Evolutionary conservation across 2,888 invertebrate genomes (phyloP).

Genomic region (Acleris literana): DNA sequence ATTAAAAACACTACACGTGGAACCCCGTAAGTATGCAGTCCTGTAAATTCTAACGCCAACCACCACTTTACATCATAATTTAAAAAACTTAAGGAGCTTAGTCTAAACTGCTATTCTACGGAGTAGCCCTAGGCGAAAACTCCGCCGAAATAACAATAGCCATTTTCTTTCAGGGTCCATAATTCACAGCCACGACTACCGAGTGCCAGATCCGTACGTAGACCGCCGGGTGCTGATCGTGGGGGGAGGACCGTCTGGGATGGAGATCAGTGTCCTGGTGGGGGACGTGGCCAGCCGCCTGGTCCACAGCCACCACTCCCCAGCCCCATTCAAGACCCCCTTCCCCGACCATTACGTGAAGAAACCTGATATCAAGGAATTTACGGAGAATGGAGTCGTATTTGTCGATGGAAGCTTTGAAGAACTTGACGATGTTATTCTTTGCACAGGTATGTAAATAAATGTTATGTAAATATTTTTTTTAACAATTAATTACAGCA

Average conservation of each 20-base stretch:
- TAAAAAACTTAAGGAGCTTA: too few relatives aligned
- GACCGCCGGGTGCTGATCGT: slow-evolving; percentile 85
- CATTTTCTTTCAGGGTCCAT: slow-evolving; percentile 76
- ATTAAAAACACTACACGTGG: too few relatives aligned
- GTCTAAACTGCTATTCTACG: too few relatives aligned
- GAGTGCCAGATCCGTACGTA: slow-evolving; percentile 83
- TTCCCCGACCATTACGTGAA: slow-evolving; percentile 76
- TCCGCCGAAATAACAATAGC: not conserved
- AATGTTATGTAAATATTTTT: too few relatives aligned
- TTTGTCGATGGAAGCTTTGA: slow-evolving; percentile 85
- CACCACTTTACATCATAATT: too few relatives aligned
- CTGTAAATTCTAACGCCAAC: too few relatives aligned
- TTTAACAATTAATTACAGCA: too few relatives aligned
- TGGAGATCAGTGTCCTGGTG: slow-evolving; percentile 88
- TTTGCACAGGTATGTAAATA: slow-evolving; percentile 86
- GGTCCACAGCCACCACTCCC: slow-evolving; percentile 80
- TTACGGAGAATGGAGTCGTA: slow-evolving; percentile 76
- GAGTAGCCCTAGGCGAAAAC: too few relatives aligned
- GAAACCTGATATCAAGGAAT: slow-evolving; percentile 79
- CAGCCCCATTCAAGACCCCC: slow-evolving; percentile 60
- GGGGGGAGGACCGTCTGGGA: slow-evolving; percentile 89
- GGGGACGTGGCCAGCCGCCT: slow-evolving; percentile 68
- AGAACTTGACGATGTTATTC: slow-evolving; percentile 86
- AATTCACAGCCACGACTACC: slow-evolving; percentile 89
- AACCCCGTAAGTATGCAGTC: too few relatives aligned